Percentiles rank a stretch among this genome's conserved stretches.
These are phyloP conservation scores for Crocallis elinguaria DNA, from an alignment of 2,888 invertebrate genomes.

Conservation along the genomic window DNA sequence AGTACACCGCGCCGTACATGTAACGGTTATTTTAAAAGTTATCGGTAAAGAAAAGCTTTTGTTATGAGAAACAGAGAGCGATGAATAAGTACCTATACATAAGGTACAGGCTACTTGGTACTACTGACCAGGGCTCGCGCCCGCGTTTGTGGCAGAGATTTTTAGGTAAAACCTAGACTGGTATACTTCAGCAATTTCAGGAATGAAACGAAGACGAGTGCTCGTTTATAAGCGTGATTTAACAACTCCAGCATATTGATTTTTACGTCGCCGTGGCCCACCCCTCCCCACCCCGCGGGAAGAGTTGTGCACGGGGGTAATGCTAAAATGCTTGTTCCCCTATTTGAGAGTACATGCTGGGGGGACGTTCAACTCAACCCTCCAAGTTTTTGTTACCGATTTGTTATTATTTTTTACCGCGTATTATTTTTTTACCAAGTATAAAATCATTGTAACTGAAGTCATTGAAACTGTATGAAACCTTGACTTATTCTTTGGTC, in stretches of 20 bases:
- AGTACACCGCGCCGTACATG: not conserved
- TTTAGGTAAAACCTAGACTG: constrained; percentile 60
- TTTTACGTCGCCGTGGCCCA: constrained; percentile 84
- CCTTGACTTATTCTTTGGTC: no score
- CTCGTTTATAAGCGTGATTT: constrained; percentile 89
- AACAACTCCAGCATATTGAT: constrained; percentile 90
- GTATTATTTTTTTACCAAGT: not conserved
- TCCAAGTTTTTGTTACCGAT: constrained; percentile 20
- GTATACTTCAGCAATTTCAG: constrained; percentile 77
- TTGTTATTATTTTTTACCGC: constrained; percentile 10
- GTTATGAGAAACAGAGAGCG: not conserved
- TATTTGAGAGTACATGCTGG: constrained; percentile 85
- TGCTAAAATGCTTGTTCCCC: constrained; percentile 86
- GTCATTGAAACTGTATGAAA: no score
- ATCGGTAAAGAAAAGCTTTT: not conserved
- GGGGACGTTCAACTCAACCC: constrained; percentile 69
- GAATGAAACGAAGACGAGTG: constrained; percentile 85
- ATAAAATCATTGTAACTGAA: no score
- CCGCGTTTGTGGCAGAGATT: constrained; percentile 24
- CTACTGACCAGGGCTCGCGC: constrained; percentile 7
- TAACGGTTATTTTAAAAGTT: constrained; percentile 1
- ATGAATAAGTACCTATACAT: not conserved
- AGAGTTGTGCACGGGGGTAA: constrained; percentile 85
- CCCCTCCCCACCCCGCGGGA: constrained; percentile 81
- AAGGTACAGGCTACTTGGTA: not conserved